phyloP scores from a whole-genome alignment of 92 coral and sea anemone genomes.

The Ricordea florida region DNA sequence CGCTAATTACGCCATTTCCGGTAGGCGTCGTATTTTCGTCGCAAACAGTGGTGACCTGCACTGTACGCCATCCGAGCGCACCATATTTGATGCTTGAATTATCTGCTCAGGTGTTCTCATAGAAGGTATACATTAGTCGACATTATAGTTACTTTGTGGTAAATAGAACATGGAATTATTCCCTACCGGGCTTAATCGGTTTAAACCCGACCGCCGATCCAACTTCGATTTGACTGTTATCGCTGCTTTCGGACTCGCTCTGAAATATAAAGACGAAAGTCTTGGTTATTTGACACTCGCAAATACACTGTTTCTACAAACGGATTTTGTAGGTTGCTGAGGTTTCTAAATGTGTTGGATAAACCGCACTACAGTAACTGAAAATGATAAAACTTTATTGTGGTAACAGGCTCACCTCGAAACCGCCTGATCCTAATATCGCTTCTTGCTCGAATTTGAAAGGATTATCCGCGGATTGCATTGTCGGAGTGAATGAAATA shows the following conservation, averaged over 20 bases:
- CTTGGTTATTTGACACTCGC: conserved; percentile 10
- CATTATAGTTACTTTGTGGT: too few relatives aligned
- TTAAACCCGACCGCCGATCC: conserved; percentile 14
- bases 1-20: conserved; percentile 12
- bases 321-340: too few relatives aligned
- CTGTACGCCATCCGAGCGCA: too few relatives aligned
- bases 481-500: conserved; percentile 16
- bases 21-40: background rate
- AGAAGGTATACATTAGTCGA: background rate
- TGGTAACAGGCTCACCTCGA: conserved; percentile 14
- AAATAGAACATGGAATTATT: background rate
- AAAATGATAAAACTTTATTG: background rate
- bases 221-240: conserved; percentile 3
- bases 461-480: background rate
- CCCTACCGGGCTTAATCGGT: conserved; percentile 23
- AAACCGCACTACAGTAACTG: conserved; percentile 29
- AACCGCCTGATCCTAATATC: too few relatives aligned
- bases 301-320: too few relatives aligned
- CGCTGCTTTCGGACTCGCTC: conserved; percentile 19
- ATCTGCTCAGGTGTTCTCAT: conserved; percentile 1
- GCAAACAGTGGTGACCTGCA: too few relatives aligned
- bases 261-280: background rate
- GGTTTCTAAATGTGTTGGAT: background rate
- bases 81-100: too few relatives aligned
- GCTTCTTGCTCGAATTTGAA: background rate